Evolutionary conservation across 2,888 invertebrate genomes (phyloP), one percentile per base, ranked within the genome.

Genomic region (Exocentrus adspersus): DNA sequence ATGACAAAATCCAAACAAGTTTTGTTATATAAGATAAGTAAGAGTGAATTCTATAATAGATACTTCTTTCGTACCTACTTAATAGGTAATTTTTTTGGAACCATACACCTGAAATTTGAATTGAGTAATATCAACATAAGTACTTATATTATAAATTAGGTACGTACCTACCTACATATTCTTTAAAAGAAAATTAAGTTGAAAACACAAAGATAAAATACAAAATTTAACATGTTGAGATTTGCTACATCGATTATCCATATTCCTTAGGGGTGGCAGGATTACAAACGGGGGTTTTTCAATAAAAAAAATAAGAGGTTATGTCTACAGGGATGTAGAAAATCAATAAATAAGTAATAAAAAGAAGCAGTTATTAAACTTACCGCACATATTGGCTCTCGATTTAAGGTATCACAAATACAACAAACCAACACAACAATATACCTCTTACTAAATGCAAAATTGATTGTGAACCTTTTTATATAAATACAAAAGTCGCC

Each of bases 401-500:
- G 9, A 54, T 19, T 43, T 16, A 57, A n/a, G 30, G 32, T 57
- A 52, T 16, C 17, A 56, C 20, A 6, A 61, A 12, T 46, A 61
- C 43, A 30, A 57, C 54, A 62, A 54, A 43, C 62, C 20, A 16
- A 20, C 46, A 43, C 43, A 12, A 37, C 51, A 10, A 51, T 52
- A 48, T 59, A 32, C 57, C 16, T 57, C 60, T 42, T 30, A 65
- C 65, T 65, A 65, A 65, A 61, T 24, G 54, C 48, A 19, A 58
- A 53, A 52, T 65, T 65, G 48, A 24, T 51, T 54, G 61, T 58
- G 53, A 58, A 61, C 53, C 61, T 57, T 61, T 65, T 65, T 64
- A 65, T 61, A 61, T 21, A 3, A 45, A 56, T 46, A 45, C 46
- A 46, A 45, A 57, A 57, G 57, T 57, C 45, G 57, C 46, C 57